Percentiles rank a stretch among this genome's conserved stretches.
Conservation (phyloP, 2,888 invertebrate genomes). For the Leucozona laternaria region DNA sequence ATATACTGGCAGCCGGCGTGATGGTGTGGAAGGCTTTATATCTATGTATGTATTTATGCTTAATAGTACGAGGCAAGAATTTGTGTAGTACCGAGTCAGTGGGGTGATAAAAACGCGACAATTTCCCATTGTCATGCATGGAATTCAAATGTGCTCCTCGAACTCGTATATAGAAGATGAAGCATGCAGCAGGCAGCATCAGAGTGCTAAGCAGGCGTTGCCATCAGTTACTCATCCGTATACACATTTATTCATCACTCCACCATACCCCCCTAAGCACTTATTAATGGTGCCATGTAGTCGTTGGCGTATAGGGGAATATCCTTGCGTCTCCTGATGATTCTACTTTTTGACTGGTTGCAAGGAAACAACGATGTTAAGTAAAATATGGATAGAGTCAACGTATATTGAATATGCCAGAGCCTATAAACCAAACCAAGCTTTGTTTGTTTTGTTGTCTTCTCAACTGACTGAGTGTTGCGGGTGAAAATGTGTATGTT, state of each 20-base stretch:
- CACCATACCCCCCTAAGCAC: slow-evolving; percentile 19
- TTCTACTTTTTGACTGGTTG: background rate
- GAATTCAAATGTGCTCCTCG: slow-evolving; percentile 61
- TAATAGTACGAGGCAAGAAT: background rate
- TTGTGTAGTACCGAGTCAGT: slow-evolving; percentile 46
- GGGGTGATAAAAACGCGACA: slow-evolving; percentile 53
- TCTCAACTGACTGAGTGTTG: slow-evolving; percentile 18
- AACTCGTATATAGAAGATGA: slow-evolving; percentile 7
- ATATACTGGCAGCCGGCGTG: background rate
- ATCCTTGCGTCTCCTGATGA: background rate
- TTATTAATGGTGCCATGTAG: slow-evolving; percentile 64
- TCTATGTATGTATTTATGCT: background rate
- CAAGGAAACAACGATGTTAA: slow-evolving; percentile 41
- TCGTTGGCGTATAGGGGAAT: slow-evolving; percentile 42
- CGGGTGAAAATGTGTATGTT: background rate
- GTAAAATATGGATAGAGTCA: slow-evolving; percentile 16
- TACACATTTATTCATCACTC: slow-evolving; percentile 26
- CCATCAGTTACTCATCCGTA: slow-evolving; percentile 35
- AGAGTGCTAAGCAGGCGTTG: slow-evolving; percentile 15
- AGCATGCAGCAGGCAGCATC: background rate
- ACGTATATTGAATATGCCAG: slow-evolving; percentile 53
- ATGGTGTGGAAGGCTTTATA: background rate
- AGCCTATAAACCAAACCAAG: slow-evolving; percentile 32
- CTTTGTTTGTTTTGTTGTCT: slow-evolving; percentile 20
- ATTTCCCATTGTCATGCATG: slow-evolving; percentile 62